Evolutionary conservation across 2,888 invertebrate species (phyloP).

Genomic region (Acholoe squamosa): DNA sequence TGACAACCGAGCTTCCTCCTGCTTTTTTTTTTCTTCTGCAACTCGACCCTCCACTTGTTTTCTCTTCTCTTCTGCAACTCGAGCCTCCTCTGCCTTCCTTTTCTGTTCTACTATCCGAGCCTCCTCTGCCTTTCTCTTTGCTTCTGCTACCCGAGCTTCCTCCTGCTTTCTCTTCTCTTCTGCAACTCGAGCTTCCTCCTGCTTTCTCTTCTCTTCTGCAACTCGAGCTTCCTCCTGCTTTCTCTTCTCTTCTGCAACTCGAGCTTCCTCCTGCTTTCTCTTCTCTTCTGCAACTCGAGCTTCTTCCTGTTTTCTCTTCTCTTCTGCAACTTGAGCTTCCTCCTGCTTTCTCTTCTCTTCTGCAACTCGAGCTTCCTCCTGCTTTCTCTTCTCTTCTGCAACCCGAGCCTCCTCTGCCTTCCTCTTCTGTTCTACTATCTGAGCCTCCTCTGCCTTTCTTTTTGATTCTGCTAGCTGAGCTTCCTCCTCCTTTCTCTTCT

Average conservation of each 20-base stretch:
- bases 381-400: neutral
- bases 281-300: neutral
- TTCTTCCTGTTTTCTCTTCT: constrained; percentile 51
- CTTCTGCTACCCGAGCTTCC: constrained; percentile 15
- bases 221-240: neutral
- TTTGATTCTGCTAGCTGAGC: neutral
- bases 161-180: constrained; percentile 26
- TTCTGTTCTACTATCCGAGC: constrained; percentile 20
- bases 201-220: constrained; percentile 32
- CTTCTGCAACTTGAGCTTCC: constrained; percentile 52
- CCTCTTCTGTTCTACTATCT: constrained; percentile 1
- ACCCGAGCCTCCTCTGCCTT: constrained; percentile 30
- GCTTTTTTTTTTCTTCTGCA: constrained; percentile 9
- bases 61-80: constrained; percentile 17
- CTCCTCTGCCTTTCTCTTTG: constrained; percentile 52
- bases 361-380: neutral
- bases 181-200: constrained; percentile 29
- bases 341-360: constrained; percentile 50
- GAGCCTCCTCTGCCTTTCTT: neutral
- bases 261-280: constrained; percentile 54
- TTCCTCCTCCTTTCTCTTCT: neutral
- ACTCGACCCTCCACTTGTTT: neutral
- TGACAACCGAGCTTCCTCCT: neutral
- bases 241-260: constrained; percentile 43
- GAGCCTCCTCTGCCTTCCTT: constrained; percentile 24